phyloP scores from a whole-genome alignment of 2,797 vertebrate species.

The Galagoides demidoff region DNA sequence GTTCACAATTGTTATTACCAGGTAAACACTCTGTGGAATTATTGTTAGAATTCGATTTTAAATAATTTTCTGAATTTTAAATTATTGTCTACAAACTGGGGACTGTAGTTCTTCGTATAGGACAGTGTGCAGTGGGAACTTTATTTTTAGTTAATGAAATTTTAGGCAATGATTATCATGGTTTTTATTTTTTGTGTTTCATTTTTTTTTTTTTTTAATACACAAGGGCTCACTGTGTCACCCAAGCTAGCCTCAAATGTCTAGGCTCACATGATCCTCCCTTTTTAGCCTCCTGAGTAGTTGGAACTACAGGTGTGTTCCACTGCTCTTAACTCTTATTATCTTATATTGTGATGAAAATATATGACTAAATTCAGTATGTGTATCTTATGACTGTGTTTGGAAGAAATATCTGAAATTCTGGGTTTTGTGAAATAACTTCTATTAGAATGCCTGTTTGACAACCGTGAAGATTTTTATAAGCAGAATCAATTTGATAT shows the following conservation, averaged over 20 bases:
- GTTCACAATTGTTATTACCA: neutral
- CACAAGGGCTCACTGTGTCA: neutral
- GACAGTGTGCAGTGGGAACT: neutral
- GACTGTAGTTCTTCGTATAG: neutral
- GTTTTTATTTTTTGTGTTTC: neutral
- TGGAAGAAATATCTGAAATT: slow-evolving; percentile 41
- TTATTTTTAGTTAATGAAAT: slow-evolving; percentile 40
- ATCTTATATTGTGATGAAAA: slow-evolving; percentile 51
- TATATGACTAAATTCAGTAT: neutral
- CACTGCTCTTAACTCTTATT: neutral
- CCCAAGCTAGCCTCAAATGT: neutral
- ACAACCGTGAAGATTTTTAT: slow-evolving; percentile 54
- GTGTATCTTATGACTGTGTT: slow-evolving; percentile 12
- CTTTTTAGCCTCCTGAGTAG: neutral
- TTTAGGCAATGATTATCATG: slow-evolving; percentile 6
- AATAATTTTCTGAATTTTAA: neutral
- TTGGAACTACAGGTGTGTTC: neutral
- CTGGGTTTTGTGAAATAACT: slow-evolving; percentile 14
- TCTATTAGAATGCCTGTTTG: slow-evolving; percentile 8
- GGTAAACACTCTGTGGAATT: slow-evolving; percentile 44
- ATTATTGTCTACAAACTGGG: neutral
- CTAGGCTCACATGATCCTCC: neutral
- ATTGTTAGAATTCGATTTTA: slow-evolving; percentile 58
- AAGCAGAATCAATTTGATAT: slow-evolving; percentile 26
- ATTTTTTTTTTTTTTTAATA: neutral